Evolutionary conservation across 1,140 invertebrate species (phyloP), one percentile per base, ranked within the genome.

Genomic region (Choristoneura fumiferana): DNA sequence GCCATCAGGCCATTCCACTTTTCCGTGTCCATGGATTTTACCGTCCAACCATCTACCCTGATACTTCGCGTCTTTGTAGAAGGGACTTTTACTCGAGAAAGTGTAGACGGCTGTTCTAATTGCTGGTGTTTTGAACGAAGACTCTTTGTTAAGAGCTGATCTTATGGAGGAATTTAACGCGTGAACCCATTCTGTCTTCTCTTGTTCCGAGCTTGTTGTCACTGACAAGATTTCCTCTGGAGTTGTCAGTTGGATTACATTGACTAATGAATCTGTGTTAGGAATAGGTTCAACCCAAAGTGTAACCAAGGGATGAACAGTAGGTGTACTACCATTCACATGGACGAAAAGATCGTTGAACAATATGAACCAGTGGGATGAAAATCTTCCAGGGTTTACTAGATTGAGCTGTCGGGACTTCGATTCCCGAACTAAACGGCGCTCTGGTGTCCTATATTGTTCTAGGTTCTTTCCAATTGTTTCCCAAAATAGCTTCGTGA

Each of bases 141-240:
- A 77, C 13, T 81, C 78, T 58, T 92, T 92, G 12, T 91, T 91
- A 35, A 94, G 79, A 35, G 87, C 87, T 6, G 71, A 78, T 76
- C 93, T 93, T 40, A 95, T 94, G 34, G 91, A 92, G 58, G 85
- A 89, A 74, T 94, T 93, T 4, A 95, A 77, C 38, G 91, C 89
- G 71, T 94, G 92, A 9, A 95, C 84, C 96, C 96, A 98, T 67
- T 96, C 94, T 22, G 93, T 93, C 81, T 95, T 96, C 55, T 94
- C 93, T 45, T 92, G 90, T 40, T 94, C 81, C 22, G 92, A 91
- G 13, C 86, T 89, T 12, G 95, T 93, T 12, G 91, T 87, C 10
- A 97, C 83, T 40, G 92, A 90, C 49, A 97, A 90, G 29, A 87
- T 92, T 56, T 97, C 95, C 83, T 97, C 96, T 3, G 96, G 96